Evolutionary conservation across 2,888 invertebrate species (phyloP).

Genomic region (Sphaerophoria rueppellii): DNA sequence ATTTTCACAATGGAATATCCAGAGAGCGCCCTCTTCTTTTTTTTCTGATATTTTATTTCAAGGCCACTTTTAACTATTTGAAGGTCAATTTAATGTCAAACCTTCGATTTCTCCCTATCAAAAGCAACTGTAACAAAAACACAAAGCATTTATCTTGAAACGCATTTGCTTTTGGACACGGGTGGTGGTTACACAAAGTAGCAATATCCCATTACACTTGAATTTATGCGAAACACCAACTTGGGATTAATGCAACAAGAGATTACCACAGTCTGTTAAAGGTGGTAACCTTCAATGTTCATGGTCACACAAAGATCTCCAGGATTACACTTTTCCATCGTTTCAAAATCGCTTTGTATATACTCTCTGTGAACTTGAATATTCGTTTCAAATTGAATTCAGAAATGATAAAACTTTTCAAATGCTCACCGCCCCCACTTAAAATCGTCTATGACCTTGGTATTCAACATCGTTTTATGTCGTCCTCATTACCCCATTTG

Average conservation of each 20-base stretch:
- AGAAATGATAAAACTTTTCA: constrained; percentile 7
- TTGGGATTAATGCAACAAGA: neutral
- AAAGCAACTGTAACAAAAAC: too few relatives aligned
- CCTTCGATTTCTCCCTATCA: too few relatives aligned
- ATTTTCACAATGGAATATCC: too few relatives aligned
- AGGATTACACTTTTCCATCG: neutral
- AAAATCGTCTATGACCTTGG: neutral
- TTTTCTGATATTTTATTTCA: too few relatives aligned
- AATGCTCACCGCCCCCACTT: neutral
- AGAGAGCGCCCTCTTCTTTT: too few relatives aligned
- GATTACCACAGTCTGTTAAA: neutral
- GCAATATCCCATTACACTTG: neutral
- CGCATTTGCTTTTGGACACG: neutral
- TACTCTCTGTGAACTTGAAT: constrained; percentile 27
- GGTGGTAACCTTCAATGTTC: constrained; percentile 21
- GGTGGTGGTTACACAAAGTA: too few relatives aligned
- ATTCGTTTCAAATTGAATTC: constrained; percentile 23
- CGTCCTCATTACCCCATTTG: neutral
- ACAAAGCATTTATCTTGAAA: neutral
- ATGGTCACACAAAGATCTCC: neutral
- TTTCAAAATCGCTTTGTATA: neutral
- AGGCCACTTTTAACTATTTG: too few relatives aligned
- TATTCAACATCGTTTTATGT: neutral
- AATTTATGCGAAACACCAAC: neutral
- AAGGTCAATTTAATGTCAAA: too few relatives aligned